Evolutionary conservation across 2,113 vertebrate genomes (phyloP), one percentile per base, ranked within the genome.

Genomic region (Nyctereutes procyonoides): DNA sequence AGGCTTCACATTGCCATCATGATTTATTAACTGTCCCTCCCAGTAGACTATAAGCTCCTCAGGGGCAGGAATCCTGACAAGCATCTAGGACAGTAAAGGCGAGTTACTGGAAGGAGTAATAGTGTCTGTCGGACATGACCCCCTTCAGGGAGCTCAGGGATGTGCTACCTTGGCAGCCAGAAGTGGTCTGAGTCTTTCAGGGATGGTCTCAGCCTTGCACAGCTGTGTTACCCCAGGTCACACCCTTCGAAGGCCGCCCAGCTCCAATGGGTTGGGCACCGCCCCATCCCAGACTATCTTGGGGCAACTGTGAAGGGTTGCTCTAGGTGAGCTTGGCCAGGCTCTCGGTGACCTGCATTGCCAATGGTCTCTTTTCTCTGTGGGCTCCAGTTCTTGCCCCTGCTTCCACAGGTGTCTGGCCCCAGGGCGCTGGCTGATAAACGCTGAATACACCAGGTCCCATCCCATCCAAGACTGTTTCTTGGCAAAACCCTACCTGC

Each of bases 231-330:
- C 6, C 14, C 48, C 38, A 17, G 1, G 14, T 85, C 30, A 14
- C 0, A 0, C 13, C 32, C 10, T 94, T 35, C 5, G 38, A 38
- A 38, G 3, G 4, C 22, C 58, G 43, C 4, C 16, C 11, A 32
- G 26, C 32, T 35, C 38, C 3, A 62, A 0, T 15, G 13, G 26
- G 55, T 8, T 8, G n/a, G 22, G 24, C 43, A 43, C 67, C 43
- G 0, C 0, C n/a, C 28, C 20, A 3, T 14, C 38, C 80, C 16
- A 1, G 15, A 15, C 32, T 55, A 8, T 11, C 17, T 2, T 7
- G 58, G 56, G 35, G 10, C 22, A 26, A 17, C 10, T 71, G 67
- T 60, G 69, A 63, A 32, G 10, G 17, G 24, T 11, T 2, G 0
- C 5, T 77, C 28, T 77, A 73, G 19, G 0, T 53, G 20, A 58